Evolutionary conservation across 2,797 vertebrate species (phyloP).

Genomic region (Strix occidentalis): DNA sequence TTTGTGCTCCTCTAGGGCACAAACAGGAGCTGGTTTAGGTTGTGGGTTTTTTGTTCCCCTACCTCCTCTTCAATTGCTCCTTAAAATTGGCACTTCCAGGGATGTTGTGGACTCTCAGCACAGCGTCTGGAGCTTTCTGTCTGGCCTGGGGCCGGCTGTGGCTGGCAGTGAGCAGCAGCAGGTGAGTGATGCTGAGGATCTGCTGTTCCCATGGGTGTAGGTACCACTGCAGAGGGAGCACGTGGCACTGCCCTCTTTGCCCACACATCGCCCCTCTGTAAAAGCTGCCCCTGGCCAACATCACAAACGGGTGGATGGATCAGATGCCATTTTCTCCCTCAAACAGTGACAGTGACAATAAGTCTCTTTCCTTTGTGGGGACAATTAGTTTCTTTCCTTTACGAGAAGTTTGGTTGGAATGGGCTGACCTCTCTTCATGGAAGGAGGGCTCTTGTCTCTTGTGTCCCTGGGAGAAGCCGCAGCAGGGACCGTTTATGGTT

Average conservation of each 20-base stretch:
- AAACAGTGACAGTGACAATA: not conserved
- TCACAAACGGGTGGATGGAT: not conserved
- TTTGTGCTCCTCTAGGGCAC: not conserved
- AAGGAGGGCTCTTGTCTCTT: conserved; percentile 36
- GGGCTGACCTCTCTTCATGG: conserved; percentile 26
- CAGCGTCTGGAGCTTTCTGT: not conserved
- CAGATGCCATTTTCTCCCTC: conserved; percentile 16
- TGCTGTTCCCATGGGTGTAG: not conserved
- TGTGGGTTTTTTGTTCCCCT: not conserved
- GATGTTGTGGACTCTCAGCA: not conserved
- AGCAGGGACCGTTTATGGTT: conserved; percentile 43
- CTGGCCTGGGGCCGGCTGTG: not conserved
- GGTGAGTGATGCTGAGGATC: not conserved
- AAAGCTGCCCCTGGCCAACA: not conserved
- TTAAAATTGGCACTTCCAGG: not conserved
- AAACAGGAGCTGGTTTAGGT: not conserved
- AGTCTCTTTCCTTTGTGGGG: not conserved
- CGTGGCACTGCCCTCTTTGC: not conserved
- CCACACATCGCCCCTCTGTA: not conserved
- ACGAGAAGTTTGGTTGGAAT: not conserved
- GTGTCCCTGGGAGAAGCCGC: conserved; percentile 42
- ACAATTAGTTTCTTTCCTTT: conserved; percentile 45
- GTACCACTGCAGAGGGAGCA: not conserved
- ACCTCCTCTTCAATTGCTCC: not conserved
- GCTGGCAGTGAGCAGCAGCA: not conserved